These are phyloP conservation scores for Staurois parvus DNA, from an alignment of 2,797 vertebrate species.

Conservation along the genomic window DNA sequence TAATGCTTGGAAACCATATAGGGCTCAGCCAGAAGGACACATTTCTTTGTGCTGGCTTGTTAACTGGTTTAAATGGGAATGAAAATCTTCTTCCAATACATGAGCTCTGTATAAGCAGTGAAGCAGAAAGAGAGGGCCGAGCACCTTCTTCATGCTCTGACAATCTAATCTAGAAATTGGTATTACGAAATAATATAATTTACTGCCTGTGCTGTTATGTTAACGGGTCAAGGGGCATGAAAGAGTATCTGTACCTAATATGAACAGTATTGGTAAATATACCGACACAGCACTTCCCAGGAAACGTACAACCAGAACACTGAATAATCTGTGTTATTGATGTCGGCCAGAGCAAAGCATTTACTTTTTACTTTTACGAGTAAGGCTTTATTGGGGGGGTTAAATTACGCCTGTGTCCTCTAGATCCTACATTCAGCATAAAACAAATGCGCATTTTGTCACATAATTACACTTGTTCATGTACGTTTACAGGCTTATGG, in stretches of 20 bases:
- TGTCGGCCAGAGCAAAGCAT: not conserved
- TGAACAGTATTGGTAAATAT: not conserved
- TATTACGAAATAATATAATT: conserved; percentile 1
- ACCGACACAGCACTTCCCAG: not conserved
- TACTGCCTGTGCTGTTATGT: not conserved
- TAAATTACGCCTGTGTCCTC: no score
- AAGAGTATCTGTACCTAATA: not conserved
- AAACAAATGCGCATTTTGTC: no score
- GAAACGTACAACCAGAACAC: not conserved
- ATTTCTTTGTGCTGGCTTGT: not conserved
- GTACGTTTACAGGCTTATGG: no score
- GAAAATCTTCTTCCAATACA: not conserved
- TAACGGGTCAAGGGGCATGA: not conserved
- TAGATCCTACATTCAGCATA: no score
- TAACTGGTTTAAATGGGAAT: not conserved
- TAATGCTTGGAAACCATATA: not conserved
- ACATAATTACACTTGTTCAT: no score
- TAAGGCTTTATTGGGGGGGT: no score
- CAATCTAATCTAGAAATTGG: not conserved
- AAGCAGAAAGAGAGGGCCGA: not conserved
- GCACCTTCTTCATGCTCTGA: not conserved
- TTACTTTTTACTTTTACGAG: not conserved
- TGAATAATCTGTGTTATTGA: not conserved
- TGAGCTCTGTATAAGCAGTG: not conserved
- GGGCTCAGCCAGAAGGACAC: not conserved